Base-by-base conservation (phyloP, 2,888 invertebrate species). In the Clivina fossor region DNA sequence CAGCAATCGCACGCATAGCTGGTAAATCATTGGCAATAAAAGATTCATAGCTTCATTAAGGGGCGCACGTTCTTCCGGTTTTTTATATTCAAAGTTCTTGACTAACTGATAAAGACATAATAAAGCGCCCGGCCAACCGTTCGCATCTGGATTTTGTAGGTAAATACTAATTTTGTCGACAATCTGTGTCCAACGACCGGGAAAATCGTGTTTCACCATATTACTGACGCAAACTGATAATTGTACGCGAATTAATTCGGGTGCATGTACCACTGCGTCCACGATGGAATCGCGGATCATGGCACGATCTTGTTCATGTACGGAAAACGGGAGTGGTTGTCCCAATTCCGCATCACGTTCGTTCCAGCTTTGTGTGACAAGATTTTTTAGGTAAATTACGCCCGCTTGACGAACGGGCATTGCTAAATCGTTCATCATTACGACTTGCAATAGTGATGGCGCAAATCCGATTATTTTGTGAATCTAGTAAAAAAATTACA, bases 391-490 rank as follows among this genome's bases (percentile, higher is more conserved):
- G 76, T 96, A 99, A 63, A 99, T 92, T 30, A 90, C 97, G 65
- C 93, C 94, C 61, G 97, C 97, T 79, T 98, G 97, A 61, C 97
- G 79, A 0, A 96, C 88, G 60, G 95, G 91, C 81, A 92, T 85
- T 60, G 94, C 90, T 40, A 94, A 80, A 64, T 93, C 92, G 66
- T 84, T 84, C 74, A 86, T 83, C 92, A 96, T 93, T 53, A 97
- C 88, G 59, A 97, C 89, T 82, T 95, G 93, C 47, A 99, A 79
- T 57, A 99, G 78, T 41, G 90, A 84, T 46, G 97, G 98, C 47
- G 92, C 89, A 78, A 99, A 99, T 18, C 96, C 96, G 71, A 96
- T 94, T 60, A 97, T 95, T 81, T 93, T 92, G 73, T 92, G 88
- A 64, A 92, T 85, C 93, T 93, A n/a, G 72, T 56, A 68, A 69